Evolutionary conservation across 2,113 vertebrate genomes (phyloP).

Genomic region (Podilymbus podiceps): DNA sequence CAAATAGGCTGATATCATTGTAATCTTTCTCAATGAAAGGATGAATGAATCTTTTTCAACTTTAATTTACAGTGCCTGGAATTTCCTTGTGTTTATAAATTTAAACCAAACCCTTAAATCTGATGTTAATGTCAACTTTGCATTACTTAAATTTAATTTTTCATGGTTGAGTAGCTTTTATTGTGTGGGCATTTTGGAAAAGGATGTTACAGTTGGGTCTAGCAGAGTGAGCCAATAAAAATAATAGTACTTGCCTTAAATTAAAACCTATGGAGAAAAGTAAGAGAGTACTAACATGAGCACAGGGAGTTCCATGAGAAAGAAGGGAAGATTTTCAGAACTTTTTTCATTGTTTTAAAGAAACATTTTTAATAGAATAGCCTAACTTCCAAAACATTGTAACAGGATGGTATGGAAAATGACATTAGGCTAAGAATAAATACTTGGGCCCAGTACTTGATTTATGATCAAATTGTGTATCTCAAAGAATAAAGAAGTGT

Average conservation of each 20-base stretch:
- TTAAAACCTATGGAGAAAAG: neutral
- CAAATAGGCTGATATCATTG: neutral
- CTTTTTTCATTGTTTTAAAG: neutral
- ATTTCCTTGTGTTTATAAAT: neutral
- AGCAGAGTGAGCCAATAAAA: neutral
- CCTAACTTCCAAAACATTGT: neutral
- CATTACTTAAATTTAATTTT: conserved; percentile 6
- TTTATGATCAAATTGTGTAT: neutral
- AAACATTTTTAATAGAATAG: neutral
- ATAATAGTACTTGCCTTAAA: neutral
- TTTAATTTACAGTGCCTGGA: neutral
- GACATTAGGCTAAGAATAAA: neutral
- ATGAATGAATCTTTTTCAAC: neutral
- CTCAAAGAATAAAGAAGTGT: neutral
- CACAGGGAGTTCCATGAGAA: neutral
- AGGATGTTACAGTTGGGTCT: neutral
- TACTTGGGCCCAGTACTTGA: neutral
- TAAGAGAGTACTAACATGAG: neutral
- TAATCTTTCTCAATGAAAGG: neutral
- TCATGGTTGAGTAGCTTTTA: neutral
- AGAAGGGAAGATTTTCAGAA: neutral
- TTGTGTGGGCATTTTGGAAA: neutral
- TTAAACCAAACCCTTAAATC: neutral
- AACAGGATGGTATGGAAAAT: neutral
- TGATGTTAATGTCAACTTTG: neutral